Conservation (phyloP, 2,113 vertebrate genomes). For the Struthio camelus region DNA sequence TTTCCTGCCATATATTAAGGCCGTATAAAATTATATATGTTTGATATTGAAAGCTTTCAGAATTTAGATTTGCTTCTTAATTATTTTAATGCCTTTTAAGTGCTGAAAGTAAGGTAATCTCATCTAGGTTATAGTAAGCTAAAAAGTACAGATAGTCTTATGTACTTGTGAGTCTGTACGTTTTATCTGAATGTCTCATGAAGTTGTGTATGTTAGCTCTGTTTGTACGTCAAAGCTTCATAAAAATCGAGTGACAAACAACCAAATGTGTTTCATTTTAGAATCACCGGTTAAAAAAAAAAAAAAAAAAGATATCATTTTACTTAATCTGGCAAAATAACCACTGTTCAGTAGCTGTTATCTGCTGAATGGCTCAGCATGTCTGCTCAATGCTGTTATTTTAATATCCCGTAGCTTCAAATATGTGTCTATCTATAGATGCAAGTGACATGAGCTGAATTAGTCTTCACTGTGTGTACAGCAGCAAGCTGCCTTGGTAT, state of each 20-base stretch:
- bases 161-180: background rate
- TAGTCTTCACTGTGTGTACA: background rate
- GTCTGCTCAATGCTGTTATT: background rate
- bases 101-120: background rate
- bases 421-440: background rate
- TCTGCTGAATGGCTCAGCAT: background rate
- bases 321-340: background rate
- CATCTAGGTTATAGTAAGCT: background rate
- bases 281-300: no score
- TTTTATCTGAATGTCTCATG: background rate
- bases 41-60: background rate
- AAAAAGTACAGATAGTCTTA: background rate
- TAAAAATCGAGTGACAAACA: background rate
- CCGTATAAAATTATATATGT: background rate
- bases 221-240: background rate
- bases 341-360: background rate
- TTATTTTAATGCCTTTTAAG: background rate
- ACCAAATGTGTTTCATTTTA: background rate
- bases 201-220: background rate
- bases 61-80: background rate
- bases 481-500: background rate
- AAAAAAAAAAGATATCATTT: background rate
- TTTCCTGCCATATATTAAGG: background rate
- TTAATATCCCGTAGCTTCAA: background rate
- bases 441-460: background rate